Conservation (phyloP, 2,888 invertebrate species). For the Machimus atricapillus region DNA sequence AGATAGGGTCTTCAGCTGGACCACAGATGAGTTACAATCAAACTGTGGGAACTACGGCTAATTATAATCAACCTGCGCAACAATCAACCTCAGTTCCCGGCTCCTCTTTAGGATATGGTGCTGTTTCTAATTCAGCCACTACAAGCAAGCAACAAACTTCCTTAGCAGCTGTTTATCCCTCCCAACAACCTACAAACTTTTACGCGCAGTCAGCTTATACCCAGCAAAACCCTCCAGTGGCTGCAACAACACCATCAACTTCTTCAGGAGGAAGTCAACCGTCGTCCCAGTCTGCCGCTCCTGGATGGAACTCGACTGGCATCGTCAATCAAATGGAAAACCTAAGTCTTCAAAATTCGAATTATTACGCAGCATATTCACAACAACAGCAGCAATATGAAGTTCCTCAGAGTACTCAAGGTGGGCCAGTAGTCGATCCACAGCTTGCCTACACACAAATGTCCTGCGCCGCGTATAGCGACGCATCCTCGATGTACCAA, state of each 20-base stretch:
- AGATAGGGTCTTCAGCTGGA: not conserved
- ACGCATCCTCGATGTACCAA: not conserved
- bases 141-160: not conserved
- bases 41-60: slow-evolving; percentile 46
- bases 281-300: not conserved
- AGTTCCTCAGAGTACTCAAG: not conserved
- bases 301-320: not conserved
- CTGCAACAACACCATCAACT: not conserved
- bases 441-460: not conserved
- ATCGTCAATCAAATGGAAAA: slow-evolving; percentile 35
- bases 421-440: not conserved
- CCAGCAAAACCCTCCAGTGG: slow-evolving; percentile 11
- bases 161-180: not conserved
- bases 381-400: slow-evolving; percentile 32
- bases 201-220: not conserved
- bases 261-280: not conserved
- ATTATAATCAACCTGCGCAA: not conserved
- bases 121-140: not conserved
- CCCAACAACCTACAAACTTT: not conserved
- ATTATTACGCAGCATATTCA: not conserved
- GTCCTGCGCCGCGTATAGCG: not conserved
- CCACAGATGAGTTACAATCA: not conserved
- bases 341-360: not conserved
- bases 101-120: slow-evolving; percentile 2
- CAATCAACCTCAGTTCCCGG: slow-evolving; percentile 26